phyloP scores from a whole-genome alignment of 37 sponge, comb jelly and placozoan genomes.

The Ephydatia muelleri region DNA sequence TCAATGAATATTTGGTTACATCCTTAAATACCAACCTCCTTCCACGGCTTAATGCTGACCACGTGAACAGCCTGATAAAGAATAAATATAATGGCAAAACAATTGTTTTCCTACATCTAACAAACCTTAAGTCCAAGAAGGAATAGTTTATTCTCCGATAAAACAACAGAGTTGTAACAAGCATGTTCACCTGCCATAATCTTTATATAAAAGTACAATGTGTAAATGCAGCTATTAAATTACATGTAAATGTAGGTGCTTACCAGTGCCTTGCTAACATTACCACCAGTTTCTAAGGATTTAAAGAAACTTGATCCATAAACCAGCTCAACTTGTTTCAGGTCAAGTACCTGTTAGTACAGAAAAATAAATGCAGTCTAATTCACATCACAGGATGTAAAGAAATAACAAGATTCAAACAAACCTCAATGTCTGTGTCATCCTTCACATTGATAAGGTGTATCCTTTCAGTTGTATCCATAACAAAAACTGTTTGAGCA shows the following conservation, averaged over 20 bases:
- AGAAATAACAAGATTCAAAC: neutral
- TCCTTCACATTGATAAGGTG: conserved; percentile 73
- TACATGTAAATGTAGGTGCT: neutral
- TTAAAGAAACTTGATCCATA: conserved; percentile 82
- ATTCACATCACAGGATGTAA: neutral
- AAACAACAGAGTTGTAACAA: conserved; percentile 74
- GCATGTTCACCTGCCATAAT: conserved; percentile 66
- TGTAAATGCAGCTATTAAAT: neutral
- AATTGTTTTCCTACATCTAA: neutral
- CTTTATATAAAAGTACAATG: conserved; percentile 20
- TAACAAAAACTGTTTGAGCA: conserved; percentile 64
- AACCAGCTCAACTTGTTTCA: conserved; percentile 66
- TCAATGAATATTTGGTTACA: neutral
- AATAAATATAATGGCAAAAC: neutral
- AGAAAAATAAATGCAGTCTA: neutral
- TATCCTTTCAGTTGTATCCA: conserved; percentile 75
- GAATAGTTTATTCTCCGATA: conserved; percentile 37
- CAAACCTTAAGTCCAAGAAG: conserved; percentile 65
- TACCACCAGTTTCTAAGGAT: conserved; percentile 82
- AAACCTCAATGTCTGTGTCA: conserved; percentile 56
- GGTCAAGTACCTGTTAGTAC: conserved; percentile 57
- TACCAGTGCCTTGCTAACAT: conserved; percentile 79
- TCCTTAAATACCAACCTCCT: conserved; percentile 48
- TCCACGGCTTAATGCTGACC: conserved; percentile 76
- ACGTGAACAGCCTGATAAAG: conserved; percentile 51